Percentiles rank a stretch among this genome's conserved stretches.
phyloP scores from a whole-genome alignment of 2,797 vertebrate species.

The Lepus oiostolus region DNA sequence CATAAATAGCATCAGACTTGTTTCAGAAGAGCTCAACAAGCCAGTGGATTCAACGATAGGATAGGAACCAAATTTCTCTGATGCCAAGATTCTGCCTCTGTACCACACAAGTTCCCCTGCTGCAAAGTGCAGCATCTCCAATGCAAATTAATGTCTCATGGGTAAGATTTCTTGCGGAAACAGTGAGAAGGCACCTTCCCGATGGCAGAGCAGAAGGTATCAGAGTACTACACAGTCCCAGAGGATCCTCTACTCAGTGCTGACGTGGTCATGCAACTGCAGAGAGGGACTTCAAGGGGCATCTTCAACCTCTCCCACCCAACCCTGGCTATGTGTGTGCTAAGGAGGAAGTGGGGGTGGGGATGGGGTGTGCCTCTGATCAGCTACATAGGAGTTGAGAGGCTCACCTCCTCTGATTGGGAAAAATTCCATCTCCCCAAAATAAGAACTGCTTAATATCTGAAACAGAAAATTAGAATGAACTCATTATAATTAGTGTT shows the following conservation, averaged over 20 bases:
- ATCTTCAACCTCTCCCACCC: rapidly evolving
- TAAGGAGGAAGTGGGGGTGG: background rate
- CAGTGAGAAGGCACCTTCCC: background rate
- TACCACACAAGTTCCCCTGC: background rate
- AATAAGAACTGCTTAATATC: constrained; percentile 41
- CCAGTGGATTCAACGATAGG: background rate
- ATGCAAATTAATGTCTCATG: background rate
- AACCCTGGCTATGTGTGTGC: background rate
- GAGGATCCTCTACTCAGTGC: background rate
- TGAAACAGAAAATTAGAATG: constrained; percentile 39
- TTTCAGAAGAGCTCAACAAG: background rate
- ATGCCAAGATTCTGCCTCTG: background rate
- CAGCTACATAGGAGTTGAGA: background rate
- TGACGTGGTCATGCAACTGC: rapidly evolving
- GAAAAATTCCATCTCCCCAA: background rate
- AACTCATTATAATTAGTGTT: background rate
- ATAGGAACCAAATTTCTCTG: background rate
- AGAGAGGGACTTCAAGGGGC: background rate
- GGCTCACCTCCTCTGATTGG: background rate
- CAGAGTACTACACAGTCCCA: rapidly evolving
- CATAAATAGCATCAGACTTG: no score
- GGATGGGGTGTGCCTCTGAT: background rate
- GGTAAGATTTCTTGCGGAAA: background rate
- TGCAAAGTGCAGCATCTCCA: background rate
- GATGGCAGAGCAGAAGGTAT: background rate